Evolutionary conservation across 2,888 invertebrate species (phyloP).

Genomic region (Stomorhina lunata): DNA sequence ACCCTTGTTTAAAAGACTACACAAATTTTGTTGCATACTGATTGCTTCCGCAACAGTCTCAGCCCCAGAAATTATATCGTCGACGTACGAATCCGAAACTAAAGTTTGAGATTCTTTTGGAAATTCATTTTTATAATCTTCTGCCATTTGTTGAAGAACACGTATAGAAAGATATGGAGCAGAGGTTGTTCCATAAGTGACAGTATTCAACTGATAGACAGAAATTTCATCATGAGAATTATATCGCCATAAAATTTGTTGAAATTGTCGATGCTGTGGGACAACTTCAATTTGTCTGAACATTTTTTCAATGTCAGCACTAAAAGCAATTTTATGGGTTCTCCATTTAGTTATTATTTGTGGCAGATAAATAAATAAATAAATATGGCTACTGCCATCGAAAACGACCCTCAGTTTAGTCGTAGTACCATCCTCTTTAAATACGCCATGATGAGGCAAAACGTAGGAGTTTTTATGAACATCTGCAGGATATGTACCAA

Average conservation of each 20-base stretch:
- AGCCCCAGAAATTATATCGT: background rate
- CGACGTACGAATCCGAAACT: too few species aligned
- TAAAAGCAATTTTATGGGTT: background rate
- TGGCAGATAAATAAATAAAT: too few species aligned
- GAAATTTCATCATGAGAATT: conserved; percentile 13
- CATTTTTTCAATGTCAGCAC: conserved; percentile 64
- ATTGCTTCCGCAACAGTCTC: background rate
- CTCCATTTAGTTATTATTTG: too few species aligned
- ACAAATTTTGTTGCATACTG: too few species aligned
- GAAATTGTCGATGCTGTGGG: conserved; percentile 35
- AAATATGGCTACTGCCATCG: too few species aligned
- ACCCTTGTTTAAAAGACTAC: too few species aligned
- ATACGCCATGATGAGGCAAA: too few species aligned
- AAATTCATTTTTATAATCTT: conserved; percentile 1
- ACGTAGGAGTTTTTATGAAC: too few species aligned
- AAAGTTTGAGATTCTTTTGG: background rate
- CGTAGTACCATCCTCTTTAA: too few species aligned
- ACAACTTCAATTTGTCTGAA: conserved; percentile 39
- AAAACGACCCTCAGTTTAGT: too few species aligned
- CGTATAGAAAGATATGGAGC: too few species aligned
- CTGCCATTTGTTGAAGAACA: conserved; percentile 40
- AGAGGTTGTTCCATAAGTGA: conserved; percentile 24
- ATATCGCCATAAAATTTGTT: conserved; percentile 55
- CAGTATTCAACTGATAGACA: conserved; percentile 9
- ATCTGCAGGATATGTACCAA: too few species aligned